Conservation (phyloP, 1,140 invertebrate species). For the Drosophila obscura region DNA sequence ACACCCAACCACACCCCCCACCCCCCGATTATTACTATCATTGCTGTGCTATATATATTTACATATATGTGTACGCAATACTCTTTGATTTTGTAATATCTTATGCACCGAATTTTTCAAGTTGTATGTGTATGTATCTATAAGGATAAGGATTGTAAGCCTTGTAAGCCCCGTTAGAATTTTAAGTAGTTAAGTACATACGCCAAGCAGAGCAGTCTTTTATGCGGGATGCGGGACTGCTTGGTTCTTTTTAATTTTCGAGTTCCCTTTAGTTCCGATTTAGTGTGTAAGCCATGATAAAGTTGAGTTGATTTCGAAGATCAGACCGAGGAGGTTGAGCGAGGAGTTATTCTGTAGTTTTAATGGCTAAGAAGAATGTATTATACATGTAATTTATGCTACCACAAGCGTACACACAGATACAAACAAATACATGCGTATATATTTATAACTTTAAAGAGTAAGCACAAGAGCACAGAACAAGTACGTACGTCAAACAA, state of each 20-base stretch:
- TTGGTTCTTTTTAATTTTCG: conserved; percentile 9
- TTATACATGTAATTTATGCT: conserved; percentile 74
- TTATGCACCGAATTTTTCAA: conserved; percentile 40
- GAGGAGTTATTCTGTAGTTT: conserved; percentile 30
- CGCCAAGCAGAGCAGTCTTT: conserved; percentile 14
- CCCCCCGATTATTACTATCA: background rate
- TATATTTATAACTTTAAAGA: conserved; percentile 27
- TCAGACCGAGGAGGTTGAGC: too few relatives aligned
- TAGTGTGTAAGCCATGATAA: background rate
- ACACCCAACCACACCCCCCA: background rate
- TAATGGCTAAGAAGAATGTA: conserved; percentile 55
- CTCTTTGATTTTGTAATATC: conserved; percentile 17
- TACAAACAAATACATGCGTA: conserved; percentile 17
- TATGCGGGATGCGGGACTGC: conserved; percentile 9
- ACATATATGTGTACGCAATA: conserved; percentile 7
- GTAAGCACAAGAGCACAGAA: conserved; percentile 48
- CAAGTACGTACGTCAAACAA: background rate
- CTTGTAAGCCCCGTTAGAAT: background rate
- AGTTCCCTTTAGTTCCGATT: background rate
- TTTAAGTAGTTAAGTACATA: conserved; percentile 31
- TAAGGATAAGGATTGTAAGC: conserved; percentile 17
- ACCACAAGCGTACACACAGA: conserved; percentile 37
- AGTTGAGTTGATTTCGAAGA: background rate
- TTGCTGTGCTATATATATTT: conserved; percentile 18
- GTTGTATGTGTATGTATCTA: conserved; percentile 18